phyloP scores from a whole-genome alignment of 37 sponge, comb jelly and placozoan genomes.

The Corticium candelabrum region DNA sequence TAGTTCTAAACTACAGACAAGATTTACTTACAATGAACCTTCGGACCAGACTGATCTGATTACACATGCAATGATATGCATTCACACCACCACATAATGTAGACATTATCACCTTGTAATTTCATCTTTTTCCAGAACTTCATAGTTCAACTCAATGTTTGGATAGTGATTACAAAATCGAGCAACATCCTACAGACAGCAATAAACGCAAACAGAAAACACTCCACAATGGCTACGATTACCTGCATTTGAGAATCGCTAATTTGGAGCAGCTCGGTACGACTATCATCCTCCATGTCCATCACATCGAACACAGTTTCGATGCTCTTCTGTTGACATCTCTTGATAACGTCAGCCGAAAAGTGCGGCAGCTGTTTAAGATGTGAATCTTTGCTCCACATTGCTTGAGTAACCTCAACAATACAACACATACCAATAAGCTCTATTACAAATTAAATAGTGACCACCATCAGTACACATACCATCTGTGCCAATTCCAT shows the following conservation, averaged over 20 bases:
- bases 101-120: too few species aligned
- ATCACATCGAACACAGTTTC: conserved; percentile 96
- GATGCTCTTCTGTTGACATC: conserved; percentile 55
- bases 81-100: too few species aligned
- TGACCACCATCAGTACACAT: too few species aligned
- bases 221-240: background rate
- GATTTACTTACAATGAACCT: too few species aligned
- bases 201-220: background rate
- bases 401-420: conserved; percentile 91
- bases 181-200: conserved; percentile 63
- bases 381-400: conserved; percentile 96
- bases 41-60: too few species aligned
- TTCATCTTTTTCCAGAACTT: conserved; percentile 56
- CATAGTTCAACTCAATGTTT: conserved; percentile 82
- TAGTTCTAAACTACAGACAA: too few species aligned
- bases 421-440: too few species aligned
- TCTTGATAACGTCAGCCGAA: conserved; percentile 78
- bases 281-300: conserved; percentile 92
- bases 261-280: conserved; percentile 64
- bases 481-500: conserved; percentile 99
- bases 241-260: conserved; percentile 82
- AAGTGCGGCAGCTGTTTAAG: conserved; percentile 99
- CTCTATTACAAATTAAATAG: background rate
- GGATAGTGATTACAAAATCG: conserved; percentile 97
- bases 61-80: too few species aligned